Base-by-base conservation (phyloP, 1,140 invertebrate genomes). In the Papilio glaucus region DNA sequence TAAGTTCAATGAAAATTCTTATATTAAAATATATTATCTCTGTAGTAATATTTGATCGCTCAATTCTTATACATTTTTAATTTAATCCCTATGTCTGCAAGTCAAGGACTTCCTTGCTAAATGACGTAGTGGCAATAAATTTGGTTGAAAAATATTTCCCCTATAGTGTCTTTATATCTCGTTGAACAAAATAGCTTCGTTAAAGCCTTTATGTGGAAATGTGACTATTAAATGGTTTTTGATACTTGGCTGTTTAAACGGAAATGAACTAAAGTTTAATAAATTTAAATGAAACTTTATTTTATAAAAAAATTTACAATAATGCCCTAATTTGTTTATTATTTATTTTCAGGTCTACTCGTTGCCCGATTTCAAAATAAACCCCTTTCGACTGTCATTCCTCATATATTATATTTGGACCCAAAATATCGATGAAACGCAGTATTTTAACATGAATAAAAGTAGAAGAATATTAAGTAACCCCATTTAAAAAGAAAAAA, bases 121-220 rank as follows among this genome's bases (percentile, higher is more conserved):
- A 57, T 57, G 49, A 57, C 1, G 49, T 24, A 24, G 21, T 57
- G 42, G n/a, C 1, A 15, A 26, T 13, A 57, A 57, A 57, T 21
- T 45, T 45, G 5, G 24, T 9, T 9, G 49, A 57, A 12, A 24
- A 53, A 53, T 24, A 57, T 21, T 57, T 18, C 3, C 21, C 24
- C 21, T 9, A 24, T 24, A 57, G 49, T 57, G 49, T 18, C 49
- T 24, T 57, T 57, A 57, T 24, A 57, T 57, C 49, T 57, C 24
- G 18, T 26, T 21, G 10, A 57, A 57, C 21, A 57, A 57, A 53
- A 57, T 18, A 57, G 24, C 49, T 57, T 24, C 49, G 49, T 57
- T 57, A 57, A 57, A 57, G 49, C 49, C 18, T 3, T 57, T 24
- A 24, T 10, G 24, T 57, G 49, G 18, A 57, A 57, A 57, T 57